A percentile compares a stretch with the other conserved stretches of the same genome.
Conservation (phyloP, 1,140 invertebrate species). For the Colletes latitarsis region DNA sequence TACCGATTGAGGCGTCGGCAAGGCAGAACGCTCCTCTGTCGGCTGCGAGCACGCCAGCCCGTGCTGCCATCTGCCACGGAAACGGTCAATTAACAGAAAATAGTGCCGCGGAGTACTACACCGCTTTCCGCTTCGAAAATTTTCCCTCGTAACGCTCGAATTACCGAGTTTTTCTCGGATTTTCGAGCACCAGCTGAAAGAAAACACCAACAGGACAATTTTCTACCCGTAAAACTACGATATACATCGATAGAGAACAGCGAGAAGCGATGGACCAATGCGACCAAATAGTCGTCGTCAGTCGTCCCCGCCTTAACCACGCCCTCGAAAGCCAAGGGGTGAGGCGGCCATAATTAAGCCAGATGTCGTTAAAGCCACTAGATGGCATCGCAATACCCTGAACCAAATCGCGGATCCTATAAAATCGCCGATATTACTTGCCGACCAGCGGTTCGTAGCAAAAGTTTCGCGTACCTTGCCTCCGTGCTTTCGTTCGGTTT, state of each 20-base stretch:
- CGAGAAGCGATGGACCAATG: constrained; percentile 17
- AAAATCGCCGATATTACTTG: constrained; percentile 13
- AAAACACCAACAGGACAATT: neutral
- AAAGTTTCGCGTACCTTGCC: neutral
- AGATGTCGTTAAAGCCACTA: constrained; percentile 73
- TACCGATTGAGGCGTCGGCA: constrained; percentile 75
- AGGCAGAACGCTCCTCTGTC: constrained; percentile 68
- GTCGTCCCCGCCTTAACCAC: constrained; percentile 67
- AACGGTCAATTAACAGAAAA: constrained; percentile 55
- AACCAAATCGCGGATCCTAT: constrained; percentile 17
- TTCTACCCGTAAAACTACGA: neutral
- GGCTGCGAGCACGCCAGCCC: constrained; percentile 48
- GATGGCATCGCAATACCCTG: constrained; percentile 74
- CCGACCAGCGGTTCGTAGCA: neutral
- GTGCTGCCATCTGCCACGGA: constrained; percentile 73
- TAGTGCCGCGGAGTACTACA: constrained; percentile 60
- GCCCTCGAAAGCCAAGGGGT: constrained; percentile 63
- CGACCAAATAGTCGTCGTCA: constrained; percentile 38
- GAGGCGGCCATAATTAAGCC: constrained; percentile 80
- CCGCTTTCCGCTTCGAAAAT: constrained; percentile 28
- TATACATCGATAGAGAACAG: neutral
- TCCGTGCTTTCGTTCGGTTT: neutral
- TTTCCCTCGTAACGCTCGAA: too few species aligned
- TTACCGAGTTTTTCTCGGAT: neutral
- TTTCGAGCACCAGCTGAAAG: neutral